A percentile compares a stretch with the other conserved stretches of the same genome.
Evolutionary conservation across 2,113 vertebrate genomes (phyloP).

Genomic region (Nibea coibor): DNA sequence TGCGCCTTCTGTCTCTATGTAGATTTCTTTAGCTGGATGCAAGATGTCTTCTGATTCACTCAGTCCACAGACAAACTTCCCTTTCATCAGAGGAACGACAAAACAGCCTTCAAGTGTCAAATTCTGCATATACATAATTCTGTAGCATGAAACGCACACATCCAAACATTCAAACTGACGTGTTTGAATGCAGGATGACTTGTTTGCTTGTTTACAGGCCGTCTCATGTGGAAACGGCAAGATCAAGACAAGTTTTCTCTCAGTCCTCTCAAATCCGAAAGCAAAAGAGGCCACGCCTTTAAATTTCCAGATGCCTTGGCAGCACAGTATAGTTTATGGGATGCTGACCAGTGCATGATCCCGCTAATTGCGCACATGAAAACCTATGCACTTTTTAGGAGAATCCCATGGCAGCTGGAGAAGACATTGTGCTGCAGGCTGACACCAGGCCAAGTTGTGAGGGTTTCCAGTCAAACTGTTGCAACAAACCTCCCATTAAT

Average conservation of each 20-base stretch:
- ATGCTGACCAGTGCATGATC: slow-evolving; percentile 3
- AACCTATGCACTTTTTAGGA: background rate
- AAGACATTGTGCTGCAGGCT: slow-evolving; percentile 16
- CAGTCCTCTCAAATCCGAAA: background rate
- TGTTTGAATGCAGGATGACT: background rate
- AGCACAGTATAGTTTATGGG: slow-evolving; percentile 6
- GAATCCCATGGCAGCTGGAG: slow-evolving; percentile 26
- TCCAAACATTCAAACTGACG: background rate
- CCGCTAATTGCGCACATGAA: slow-evolving; percentile 13
- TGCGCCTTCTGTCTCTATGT: background rate
- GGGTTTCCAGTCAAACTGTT: slow-evolving; percentile 58
- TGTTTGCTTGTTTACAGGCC: background rate
- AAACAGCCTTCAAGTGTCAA: background rate
- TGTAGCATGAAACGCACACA: background rate
- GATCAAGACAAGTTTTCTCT: too few relatives aligned
- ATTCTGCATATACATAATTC: too few relatives aligned
- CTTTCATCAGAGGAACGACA: background rate
- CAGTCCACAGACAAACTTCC: too few relatives aligned
- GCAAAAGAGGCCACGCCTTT: background rate
- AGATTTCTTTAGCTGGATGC: background rate
- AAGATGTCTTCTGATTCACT: background rate
- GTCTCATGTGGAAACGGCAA: background rate
- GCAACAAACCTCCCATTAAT: slow-evolving; percentile 52
- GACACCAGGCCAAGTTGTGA: slow-evolving; percentile 39
- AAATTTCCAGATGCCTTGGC: slow-evolving; percentile 37